Evolutionary conservation across 2,797 vertebrate species (phyloP).

Genomic region (Anas bernieri): DNA sequence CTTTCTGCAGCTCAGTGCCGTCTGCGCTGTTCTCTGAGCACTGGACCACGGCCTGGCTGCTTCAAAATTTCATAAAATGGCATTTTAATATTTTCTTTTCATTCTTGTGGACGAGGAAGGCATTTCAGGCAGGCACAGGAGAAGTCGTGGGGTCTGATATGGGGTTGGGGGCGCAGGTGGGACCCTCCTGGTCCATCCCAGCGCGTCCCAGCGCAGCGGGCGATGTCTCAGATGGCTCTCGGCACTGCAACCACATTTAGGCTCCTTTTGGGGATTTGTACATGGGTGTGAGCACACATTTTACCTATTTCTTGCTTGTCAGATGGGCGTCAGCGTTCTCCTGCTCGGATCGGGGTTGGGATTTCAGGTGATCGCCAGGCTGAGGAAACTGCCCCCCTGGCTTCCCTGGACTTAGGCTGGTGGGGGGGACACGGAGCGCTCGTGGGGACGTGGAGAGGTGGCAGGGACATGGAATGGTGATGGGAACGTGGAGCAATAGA

Average conservation of each 20-base stretch:
- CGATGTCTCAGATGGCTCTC: background rate
- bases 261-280: background rate
- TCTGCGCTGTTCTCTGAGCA: background rate
- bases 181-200: background rate
- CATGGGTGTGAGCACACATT: fast-evolving
- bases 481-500: too few species aligned
- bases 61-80: background rate
- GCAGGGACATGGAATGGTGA: too few species aligned
- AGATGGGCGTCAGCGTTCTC: background rate
- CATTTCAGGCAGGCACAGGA: background rate
- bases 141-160: too few species aligned
- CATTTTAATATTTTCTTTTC: background rate
- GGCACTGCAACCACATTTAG: background rate
- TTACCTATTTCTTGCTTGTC: background rate
- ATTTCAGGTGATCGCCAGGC: background rate
- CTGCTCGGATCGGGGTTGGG: background rate
- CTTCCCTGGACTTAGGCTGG: background rate
- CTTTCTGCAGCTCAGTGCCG: fast-evolving
- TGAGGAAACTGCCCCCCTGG: background rate
- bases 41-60: background rate
- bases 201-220: fast-evolving
- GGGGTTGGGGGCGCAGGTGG: background rate
- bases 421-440: too few species aligned
- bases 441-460: too few species aligned
- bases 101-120: background rate